Evolutionary conservation across 2,113 vertebrate species (phyloP).

Genomic region (Callopanchax toddi): DNA sequence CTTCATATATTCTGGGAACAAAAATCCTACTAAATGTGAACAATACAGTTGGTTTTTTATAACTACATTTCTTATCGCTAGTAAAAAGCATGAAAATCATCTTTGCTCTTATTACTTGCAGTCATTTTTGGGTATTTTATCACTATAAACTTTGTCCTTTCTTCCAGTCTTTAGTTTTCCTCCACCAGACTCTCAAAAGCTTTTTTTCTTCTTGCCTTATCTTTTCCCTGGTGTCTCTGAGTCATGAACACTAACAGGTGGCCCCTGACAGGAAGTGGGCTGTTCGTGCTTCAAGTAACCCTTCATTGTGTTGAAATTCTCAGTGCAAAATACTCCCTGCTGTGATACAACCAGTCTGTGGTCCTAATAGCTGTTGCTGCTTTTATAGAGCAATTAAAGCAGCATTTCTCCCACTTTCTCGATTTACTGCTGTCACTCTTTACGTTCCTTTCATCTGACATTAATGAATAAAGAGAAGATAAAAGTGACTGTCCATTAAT

Average conservation of each 20-base stretch:
- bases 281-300: constrained; percentile 41
- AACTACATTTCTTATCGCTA: too few species aligned
- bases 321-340: constrained; percentile 17
- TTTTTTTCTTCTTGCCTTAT: constrained; percentile 3
- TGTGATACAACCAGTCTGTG: constrained; percentile 11
- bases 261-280: constrained; percentile 56
- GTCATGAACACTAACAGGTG: constrained; percentile 63
- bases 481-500: background rate
- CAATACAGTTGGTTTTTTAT: too few species aligned
- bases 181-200: background rate
- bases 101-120: background rate
- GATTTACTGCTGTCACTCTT: constrained; percentile 15
- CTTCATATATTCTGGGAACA: too few species aligned
- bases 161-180: background rate
- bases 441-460: background rate
- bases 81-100: too few species aligned
- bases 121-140: background rate
- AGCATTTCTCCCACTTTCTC: constrained; percentile 23
- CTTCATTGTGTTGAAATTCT: constrained; percentile 23
- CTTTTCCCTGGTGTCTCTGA: constrained; percentile 36
- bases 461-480: constrained; percentile 1
- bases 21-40: too few species aligned
- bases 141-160: background rate
- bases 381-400: constrained; percentile 12
- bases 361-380: constrained; percentile 15